These are phyloP conservation scores for Crepidodera aurea DNA, from an alignment of 2,888 invertebrate species.

Conservation along the genomic window DNA sequence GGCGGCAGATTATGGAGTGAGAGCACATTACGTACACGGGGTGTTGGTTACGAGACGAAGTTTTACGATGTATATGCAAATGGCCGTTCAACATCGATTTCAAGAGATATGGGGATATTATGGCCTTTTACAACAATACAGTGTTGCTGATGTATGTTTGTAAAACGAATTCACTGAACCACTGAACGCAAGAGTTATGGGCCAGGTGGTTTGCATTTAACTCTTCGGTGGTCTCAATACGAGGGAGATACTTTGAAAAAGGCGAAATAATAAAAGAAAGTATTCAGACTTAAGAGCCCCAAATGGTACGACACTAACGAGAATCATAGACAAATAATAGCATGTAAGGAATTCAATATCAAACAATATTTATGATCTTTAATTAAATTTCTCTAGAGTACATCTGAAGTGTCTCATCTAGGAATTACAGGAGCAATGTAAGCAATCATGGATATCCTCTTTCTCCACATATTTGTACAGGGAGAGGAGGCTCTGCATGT, in stretches of 20 bases:
- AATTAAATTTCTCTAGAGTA: no score
- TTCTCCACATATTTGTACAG: no score
- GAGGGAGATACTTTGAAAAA: slow-evolving; percentile 2
- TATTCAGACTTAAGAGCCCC: no score
- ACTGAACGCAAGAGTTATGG: slow-evolving; percentile 4
- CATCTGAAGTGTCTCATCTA: no score
- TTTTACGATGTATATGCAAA: slow-evolving; percentile 52
- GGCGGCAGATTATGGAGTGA: slow-evolving; percentile 14
- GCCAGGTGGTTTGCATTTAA: slow-evolving; percentile 11
- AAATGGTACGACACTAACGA: no score
- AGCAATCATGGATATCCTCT: no score
- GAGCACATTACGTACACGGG: slow-evolving; percentile 43
- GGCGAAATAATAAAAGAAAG: not conserved
- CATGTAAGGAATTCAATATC: no score
- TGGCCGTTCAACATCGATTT: slow-evolving; percentile 52
- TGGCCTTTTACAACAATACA: slow-evolving; percentile 44
- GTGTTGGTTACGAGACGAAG: slow-evolving; percentile 45
- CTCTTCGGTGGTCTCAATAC: not conserved
- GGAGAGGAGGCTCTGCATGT: no score
- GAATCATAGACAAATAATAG: no score
- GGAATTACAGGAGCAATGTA: no score
- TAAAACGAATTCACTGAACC: slow-evolving; percentile 19
- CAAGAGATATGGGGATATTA: slow-evolving; percentile 47
- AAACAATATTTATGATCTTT: no score
- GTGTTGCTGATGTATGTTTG: slow-evolving; percentile 42